A percentile compares a stretch with the other conserved stretches of the same genome.
Evolutionary conservation across 2,888 invertebrate species (phyloP).

Genomic region (Drosophila macrospina): DNA sequence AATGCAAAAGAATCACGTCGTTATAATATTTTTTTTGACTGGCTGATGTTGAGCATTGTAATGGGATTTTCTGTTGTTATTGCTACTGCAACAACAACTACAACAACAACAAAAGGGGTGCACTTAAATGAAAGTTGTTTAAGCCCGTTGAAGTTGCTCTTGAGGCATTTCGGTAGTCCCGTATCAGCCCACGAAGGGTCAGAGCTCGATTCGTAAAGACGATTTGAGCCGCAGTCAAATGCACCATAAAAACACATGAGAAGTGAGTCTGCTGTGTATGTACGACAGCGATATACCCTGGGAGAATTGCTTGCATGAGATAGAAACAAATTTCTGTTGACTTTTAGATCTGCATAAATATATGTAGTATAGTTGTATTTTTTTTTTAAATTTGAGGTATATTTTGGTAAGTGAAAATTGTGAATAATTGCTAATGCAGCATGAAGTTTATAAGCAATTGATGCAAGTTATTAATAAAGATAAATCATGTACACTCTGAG

Average conservation of each 20-base stretch:
- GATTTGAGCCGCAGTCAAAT: constrained; percentile 3
- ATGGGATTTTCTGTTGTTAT: constrained; percentile 38
- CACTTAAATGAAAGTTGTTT: constrained; percentile 76
- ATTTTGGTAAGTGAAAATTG: too few relatives aligned
- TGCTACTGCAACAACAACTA: constrained; percentile 11
- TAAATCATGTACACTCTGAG: too few relatives aligned
- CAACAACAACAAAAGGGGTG: constrained; percentile 39
- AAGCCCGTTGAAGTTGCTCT: constrained; percentile 32
- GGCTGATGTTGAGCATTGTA: constrained; percentile 45
- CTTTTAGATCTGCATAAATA: too few relatives aligned
- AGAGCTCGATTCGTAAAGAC: constrained; percentile 1
- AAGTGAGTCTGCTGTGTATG: too few relatives aligned
- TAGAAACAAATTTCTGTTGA: too few relatives aligned
- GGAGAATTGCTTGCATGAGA: too few relatives aligned
- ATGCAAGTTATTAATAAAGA: too few relatives aligned
- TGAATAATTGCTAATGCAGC: too few relatives aligned
- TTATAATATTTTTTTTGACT: constrained; percentile 51
- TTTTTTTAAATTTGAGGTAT: too few relatives aligned
- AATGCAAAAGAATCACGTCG: constrained; percentile 73
- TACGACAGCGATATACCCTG: background rate
- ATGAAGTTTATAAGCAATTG: too few relatives aligned
- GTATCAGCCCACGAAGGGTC: constrained; percentile 12
- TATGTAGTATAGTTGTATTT: too few relatives aligned
- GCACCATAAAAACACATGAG: background rate
- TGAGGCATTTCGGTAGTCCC: constrained; percentile 10